These are phyloP conservation scores for Acronicta psi DNA, from an alignment of 2,888 invertebrate genomes.

Conservation along the genomic window DNA sequence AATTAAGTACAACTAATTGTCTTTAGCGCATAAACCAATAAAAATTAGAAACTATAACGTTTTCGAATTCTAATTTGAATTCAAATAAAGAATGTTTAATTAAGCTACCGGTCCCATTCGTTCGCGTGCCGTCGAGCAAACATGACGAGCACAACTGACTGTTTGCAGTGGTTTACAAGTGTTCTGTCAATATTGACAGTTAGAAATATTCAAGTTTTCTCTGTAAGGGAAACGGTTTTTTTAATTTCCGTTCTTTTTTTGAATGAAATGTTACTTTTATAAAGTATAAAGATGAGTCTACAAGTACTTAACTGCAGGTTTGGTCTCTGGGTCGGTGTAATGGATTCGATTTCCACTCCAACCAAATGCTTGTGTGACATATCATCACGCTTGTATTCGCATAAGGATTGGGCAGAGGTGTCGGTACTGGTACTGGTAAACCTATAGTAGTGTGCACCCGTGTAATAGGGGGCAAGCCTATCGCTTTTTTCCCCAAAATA, in stretches of 20 bases:
- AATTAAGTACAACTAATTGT: too few relatives aligned
- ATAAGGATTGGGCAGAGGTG: too few relatives aligned
- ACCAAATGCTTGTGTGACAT: too few relatives aligned
- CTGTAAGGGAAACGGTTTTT: slow-evolving; percentile 46
- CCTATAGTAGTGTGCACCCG: too few relatives aligned
- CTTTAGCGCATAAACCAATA: slow-evolving; percentile 24
- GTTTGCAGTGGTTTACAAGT: slow-evolving; percentile 54
- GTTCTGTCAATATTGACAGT: slow-evolving; percentile 54
- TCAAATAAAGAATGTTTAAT: slow-evolving; percentile 50
- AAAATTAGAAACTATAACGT: slow-evolving; percentile 45
- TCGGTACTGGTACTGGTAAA: too few relatives aligned
- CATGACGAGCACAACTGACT: slow-evolving; percentile 45
- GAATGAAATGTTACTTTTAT: slow-evolving; percentile 43
- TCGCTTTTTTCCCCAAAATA: too few relatives aligned
- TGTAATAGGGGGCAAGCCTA: too few relatives aligned
- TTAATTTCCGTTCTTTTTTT: slow-evolving; percentile 36
- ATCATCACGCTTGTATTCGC: too few relatives aligned
- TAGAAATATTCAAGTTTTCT: slow-evolving; percentile 55
- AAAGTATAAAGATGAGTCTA: too few relatives aligned
- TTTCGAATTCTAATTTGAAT: slow-evolving; percentile 51
- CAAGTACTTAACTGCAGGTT: too few relatives aligned
- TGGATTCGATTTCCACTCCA: too few relatives aligned
- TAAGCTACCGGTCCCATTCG: slow-evolving; percentile 58
- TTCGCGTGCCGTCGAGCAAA: slow-evolving; percentile 66
- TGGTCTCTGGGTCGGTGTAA: too few relatives aligned